phyloP scores from a whole-genome alignment of 1,140 invertebrate genomes.

The Drosophila tristis region DNA sequence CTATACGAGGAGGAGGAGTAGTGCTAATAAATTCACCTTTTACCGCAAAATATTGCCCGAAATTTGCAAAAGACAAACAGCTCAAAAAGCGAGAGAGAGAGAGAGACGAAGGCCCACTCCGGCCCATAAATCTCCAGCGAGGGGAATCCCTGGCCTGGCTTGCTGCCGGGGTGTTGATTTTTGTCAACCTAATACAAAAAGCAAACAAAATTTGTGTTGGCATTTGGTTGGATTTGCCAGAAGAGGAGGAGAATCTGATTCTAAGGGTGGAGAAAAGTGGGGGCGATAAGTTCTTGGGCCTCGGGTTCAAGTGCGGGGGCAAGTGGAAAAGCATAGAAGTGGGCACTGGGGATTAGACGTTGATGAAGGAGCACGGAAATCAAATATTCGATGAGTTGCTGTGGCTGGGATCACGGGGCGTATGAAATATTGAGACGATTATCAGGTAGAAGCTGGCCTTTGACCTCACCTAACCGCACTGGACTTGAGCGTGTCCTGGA shows the following conservation, averaged over 20 bases:
- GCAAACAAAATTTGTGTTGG: slow-evolving; percentile 79
- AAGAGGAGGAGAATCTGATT: not conserved
- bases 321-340: slow-evolving; percentile 11
- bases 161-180: slow-evolving; percentile 65
- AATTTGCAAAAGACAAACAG: slow-evolving; percentile 77
- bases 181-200: slow-evolving; percentile 78
- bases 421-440: slow-evolving; percentile 19
- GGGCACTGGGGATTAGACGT: slow-evolving; percentile 36
- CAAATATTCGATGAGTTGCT: slow-evolving; percentile 44
- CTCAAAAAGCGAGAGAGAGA: slow-evolving; percentile 11
- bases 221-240: slow-evolving; percentile 72
- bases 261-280: not conserved
- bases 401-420: not conserved
- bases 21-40: slow-evolving; percentile 79
- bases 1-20: slow-evolving; percentile 1
- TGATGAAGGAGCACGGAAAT: slow-evolving; percentile 37
- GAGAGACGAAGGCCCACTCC: not conserved
- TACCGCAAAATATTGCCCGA: slow-evolving; percentile 79
- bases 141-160: slow-evolving; percentile 6
- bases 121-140: slow-evolving; percentile 32
- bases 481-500: not conserved
- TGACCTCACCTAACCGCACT: not conserved
- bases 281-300: slow-evolving; percentile 6
- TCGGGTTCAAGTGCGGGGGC: too few relatives aligned
- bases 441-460: slow-evolving; percentile 1